Evolutionary conservation across 1,140 invertebrate species (phyloP).

Genomic region (Marisa cornuarietis): DNA sequence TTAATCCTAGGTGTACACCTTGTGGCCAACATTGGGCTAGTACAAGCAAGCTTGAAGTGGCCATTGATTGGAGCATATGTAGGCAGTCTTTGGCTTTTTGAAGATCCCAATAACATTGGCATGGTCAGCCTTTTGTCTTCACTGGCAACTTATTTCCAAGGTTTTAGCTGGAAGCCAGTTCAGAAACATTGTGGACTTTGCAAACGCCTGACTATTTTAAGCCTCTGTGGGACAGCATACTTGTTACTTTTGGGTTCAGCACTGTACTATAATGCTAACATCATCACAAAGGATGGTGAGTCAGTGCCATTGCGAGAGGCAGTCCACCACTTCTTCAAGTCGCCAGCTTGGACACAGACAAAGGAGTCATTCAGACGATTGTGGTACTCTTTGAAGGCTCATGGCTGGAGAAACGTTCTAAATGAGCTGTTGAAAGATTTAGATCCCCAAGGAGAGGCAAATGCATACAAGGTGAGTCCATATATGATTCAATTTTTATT

Average conservation of each 20-base stretch:
- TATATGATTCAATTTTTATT: neutral
- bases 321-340: slow-evolving; percentile 87
- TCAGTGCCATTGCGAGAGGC: slow-evolving; percentile 85
- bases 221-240: slow-evolving; percentile 75
- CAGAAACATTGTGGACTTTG: slow-evolving; percentile 69
- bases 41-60: slow-evolving; percentile 74
- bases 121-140: slow-evolving; percentile 40
- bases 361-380: slow-evolving; percentile 79
- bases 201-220: slow-evolving; percentile 68
- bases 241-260: slow-evolving; percentile 79
- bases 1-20: slow-evolving; percentile 80
- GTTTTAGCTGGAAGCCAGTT: slow-evolving; percentile 39
- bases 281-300: slow-evolving; percentile 87
- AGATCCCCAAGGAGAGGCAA: slow-evolving; percentile 88
- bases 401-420: slow-evolving; percentile 85
- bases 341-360: slow-evolving; percentile 80
- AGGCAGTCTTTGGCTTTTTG: slow-evolving; percentile 72
- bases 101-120: slow-evolving; percentile 68
- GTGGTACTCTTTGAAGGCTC: slow-evolving; percentile 77
- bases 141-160: slow-evolving; percentile 47
- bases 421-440: slow-evolving; percentile 82
- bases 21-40: slow-evolving; percentile 88
- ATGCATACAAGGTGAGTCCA: slow-evolving; percentile 81
- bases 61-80: slow-evolving; percentile 77
- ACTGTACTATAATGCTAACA: slow-evolving; percentile 88